phyloP scores from a whole-genome alignment of 2,113 vertebrate genomes.

The Echinops telfairi region DNA sequence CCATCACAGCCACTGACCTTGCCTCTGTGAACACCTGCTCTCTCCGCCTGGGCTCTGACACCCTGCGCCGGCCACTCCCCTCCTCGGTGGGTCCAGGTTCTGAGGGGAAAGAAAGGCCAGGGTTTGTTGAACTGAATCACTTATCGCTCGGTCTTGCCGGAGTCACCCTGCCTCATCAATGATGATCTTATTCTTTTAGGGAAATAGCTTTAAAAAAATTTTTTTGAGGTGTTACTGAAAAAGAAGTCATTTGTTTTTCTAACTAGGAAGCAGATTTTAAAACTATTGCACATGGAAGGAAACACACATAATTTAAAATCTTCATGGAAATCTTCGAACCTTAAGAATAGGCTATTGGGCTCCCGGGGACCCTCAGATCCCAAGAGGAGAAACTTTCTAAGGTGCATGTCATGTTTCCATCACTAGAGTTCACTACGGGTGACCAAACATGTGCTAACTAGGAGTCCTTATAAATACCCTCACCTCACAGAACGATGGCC shows the following conservation, averaged over 20 bases:
- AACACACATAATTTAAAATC: not conserved
- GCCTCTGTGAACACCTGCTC: not conserved
- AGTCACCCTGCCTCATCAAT: not conserved
- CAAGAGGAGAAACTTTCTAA: not conserved
- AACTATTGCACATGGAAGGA: not conserved
- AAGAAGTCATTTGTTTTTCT: not conserved
- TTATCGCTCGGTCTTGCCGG: not conserved
- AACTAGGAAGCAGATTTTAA: not conserved
- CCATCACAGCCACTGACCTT: not conserved
- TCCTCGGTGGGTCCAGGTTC: rapidly evolving
- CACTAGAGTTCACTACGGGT: rapidly evolving
- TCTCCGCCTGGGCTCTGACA: not conserved
- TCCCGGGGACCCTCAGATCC: not conserved
- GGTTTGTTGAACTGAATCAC: not conserved
- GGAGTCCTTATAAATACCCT: rapidly evolving
- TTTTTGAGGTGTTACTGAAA: not conserved
- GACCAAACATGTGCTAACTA: not conserved
- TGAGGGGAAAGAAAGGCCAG: not conserved
- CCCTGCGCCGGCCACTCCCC: rapidly evolving
- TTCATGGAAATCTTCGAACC: not conserved
- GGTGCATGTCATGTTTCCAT: not conserved
- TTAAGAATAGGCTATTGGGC: not conserved
- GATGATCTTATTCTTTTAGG: not conserved
- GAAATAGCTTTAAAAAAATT: conserved; percentile 16
- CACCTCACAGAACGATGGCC: no score